Evolutionary conservation across 2,888 invertebrate species (phyloP), one percentile per base, ranked within the genome.

Genomic region (Leptopilina syphax): DNA sequence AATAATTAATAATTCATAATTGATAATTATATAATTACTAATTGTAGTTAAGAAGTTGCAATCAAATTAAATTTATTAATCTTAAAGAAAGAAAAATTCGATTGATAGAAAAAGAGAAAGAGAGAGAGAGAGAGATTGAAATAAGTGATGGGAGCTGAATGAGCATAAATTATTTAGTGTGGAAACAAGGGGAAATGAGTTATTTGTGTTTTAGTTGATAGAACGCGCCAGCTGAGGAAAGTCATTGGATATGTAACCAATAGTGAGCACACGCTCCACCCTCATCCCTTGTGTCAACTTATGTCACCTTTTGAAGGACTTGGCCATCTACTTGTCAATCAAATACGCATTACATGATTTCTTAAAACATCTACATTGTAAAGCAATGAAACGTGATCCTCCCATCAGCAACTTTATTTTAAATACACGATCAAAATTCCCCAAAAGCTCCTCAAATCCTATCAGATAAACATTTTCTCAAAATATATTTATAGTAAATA

Each of bases 181-280:
- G 84, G 86, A 85, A 83, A 86, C 84, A 84, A 87, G 89, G 88
- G 88, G 90, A 90, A 90, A 89, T 90, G 91, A 91, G 92, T 92
- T 92, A 91, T 91, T 91, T 91, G 90, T 90, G 91, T 89, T 90
- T 90, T 91, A 91, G 90, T 34, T 91, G 92, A 92, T 90, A 90
- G 91, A 91, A 90, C 90, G 90, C 88, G 89, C 90, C 91, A 91
- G 91, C 91, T 91, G 91, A 89, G 88, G 87, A 89, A 88, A 88
- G 88, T 86, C 87, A 85, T 86, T 83, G 87, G 85, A 83, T 85
- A 86, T 88, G 88, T 84, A 88, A 84, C 82, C 83, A 83, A 81
- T 81, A 80, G 84, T 81, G 81, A 83, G 84, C 85, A 82, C 82
- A 84, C 83, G 83, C 83, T 85, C 84, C 82, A 84, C 84, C 77